A percentile compares a stretch with the other conserved stretches of the same genome.
Conservation (phyloP, 2,888 invertebrate genomes). For the Urechis unicinctus region DNA sequence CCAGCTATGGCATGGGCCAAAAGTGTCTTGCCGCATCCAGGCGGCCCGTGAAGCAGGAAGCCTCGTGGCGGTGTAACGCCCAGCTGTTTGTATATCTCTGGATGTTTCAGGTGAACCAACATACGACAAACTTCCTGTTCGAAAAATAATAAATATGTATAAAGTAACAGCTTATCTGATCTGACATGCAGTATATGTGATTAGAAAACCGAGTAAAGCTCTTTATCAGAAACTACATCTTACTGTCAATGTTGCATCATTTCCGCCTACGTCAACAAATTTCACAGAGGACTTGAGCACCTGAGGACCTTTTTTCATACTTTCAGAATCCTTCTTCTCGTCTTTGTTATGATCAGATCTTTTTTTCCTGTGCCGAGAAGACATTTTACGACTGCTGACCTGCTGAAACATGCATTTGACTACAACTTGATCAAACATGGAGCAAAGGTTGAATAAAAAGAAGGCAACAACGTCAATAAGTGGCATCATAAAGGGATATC, state of each 20-base stretch:
- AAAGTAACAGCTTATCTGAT: background rate
- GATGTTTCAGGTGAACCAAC: slow-evolving; percentile 79
- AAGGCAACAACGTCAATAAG: no score
- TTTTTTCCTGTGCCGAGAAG: no score
- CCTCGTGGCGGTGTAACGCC: slow-evolving; percentile 85
- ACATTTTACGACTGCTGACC: no score
- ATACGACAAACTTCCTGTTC: slow-evolving; percentile 63
- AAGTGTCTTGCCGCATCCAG: slow-evolving; percentile 75
- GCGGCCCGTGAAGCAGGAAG: slow-evolving; percentile 88
- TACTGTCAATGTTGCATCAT: slow-evolving; percentile 57
- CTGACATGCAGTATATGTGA: background rate
- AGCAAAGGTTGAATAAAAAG: no score
- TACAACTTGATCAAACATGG: no score
- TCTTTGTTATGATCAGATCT: no score
- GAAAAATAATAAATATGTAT: background rate
- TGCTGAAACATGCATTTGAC: no score
- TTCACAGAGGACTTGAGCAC: slow-evolving; percentile 47
- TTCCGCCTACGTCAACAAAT: slow-evolving; percentile 76
- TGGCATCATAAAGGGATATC: no score
- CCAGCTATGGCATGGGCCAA: slow-evolving; percentile 54
- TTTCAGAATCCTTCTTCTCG: background rate
- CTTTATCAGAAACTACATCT: slow-evolving; percentile 1
- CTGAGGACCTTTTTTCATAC: slow-evolving; percentile 14
- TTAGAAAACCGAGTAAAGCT: background rate
- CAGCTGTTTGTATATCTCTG: slow-evolving; percentile 77